Conservation (phyloP, 2,888 invertebrate species). For the Diaprepes abbreviatus region DNA sequence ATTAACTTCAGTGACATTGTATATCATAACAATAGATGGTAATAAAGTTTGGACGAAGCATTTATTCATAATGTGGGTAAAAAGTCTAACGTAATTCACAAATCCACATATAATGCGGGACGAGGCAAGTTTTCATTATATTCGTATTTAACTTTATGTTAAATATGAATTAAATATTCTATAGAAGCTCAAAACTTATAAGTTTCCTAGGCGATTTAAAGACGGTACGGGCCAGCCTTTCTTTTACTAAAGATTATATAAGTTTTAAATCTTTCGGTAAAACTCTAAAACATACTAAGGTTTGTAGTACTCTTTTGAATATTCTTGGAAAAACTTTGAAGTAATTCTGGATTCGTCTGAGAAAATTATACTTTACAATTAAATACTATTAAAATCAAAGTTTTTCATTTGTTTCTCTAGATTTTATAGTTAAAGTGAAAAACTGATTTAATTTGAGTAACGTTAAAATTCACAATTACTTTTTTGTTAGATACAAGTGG, state of each 20-base stretch:
- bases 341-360: neutral
- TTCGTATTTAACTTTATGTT: neutral
- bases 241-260: slow-evolving; percentile 3
- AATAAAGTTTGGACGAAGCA: slow-evolving; percentile 4
- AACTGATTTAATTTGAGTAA: no score
- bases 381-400: slow-evolving; percentile 4
- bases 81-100: neutral
- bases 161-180: slow-evolving; percentile 3
- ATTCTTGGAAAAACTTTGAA: slow-evolving; percentile 8
- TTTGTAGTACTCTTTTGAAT: slow-evolving; percentile 1
- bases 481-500: no score
- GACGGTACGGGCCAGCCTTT: neutral
- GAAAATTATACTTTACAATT: neutral
- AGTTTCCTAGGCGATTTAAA: slow-evolving; percentile 5
- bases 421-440: no score
- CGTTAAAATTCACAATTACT: no score
- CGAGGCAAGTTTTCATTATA: neutral
- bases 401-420: neutral
- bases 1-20: slow-evolving; percentile 13
- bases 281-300: slow-evolving; percentile 8
- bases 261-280: slow-evolving; percentile 1
- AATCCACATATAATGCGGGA: slow-evolving; percentile 2
- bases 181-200: slow-evolving; percentile 6
- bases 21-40: slow-evolving; percentile 10
- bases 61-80: slow-evolving; percentile 10